Evolutionary conservation across 2,797 vertebrate genomes (phyloP).

Genomic region (Allenopithecus nigroviridis): DNA sequence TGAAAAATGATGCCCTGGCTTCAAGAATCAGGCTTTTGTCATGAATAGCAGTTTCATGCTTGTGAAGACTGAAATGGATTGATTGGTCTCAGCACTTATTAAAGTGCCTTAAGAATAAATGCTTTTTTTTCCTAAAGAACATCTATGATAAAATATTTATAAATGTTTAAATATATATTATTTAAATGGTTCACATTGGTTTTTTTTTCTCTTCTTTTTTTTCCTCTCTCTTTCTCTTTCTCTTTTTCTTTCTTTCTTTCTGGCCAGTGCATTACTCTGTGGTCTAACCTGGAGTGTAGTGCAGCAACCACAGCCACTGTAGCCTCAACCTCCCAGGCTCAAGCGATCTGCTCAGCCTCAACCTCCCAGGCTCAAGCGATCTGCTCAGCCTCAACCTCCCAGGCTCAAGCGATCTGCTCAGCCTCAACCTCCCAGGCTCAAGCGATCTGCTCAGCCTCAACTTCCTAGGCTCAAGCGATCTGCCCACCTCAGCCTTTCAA

Average conservation of each 20-base stretch:
- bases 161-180: neutral
- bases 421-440: no score
- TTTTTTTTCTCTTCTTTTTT: neutral
- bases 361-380: neutral
- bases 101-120: neutral
- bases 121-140: neutral
- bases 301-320: neutral
- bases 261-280: neutral
- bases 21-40: neutral
- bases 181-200: neutral
- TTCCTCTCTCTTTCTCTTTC: no score
- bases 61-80: neutral
- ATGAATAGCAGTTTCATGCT: rapidly evolving
- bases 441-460: no score
- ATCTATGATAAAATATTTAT: neutral
- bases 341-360: no score
- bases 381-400: neutral
- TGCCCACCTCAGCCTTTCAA: neutral
- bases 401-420: neutral
- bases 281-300: neutral
- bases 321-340: no score
- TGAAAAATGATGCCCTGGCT: neutral
- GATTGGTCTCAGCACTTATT: neutral
- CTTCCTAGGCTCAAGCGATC: neutral
- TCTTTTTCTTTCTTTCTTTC: neutral